Percentiles rank a stretch among this genome's conserved stretches.
Evolutionary conservation across 2,113 vertebrate genomes (phyloP).

Genomic region (Perca schrenkii): DNA sequence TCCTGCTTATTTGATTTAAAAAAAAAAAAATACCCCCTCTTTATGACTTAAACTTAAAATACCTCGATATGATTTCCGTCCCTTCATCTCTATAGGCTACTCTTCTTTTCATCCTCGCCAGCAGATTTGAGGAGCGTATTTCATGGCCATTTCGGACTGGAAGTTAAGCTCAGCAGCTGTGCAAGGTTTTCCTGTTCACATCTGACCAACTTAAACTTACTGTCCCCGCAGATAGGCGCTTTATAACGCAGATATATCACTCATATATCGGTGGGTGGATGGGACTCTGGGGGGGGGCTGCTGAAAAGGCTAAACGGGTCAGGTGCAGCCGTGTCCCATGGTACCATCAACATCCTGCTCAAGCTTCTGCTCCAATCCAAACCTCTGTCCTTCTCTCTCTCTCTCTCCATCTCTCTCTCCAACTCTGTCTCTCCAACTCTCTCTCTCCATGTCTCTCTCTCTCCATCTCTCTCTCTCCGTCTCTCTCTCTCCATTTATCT

Average conservation of each 20-base stretch:
- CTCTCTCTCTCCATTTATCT: too few species aligned
- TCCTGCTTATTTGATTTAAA: slow-evolving; percentile 80
- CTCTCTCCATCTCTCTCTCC: too few species aligned
- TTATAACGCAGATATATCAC: slow-evolving; percentile 53
- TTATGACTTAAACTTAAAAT: slow-evolving; percentile 83
- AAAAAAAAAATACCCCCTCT: slow-evolving; percentile 12
- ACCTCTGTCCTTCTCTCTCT: too few species aligned
- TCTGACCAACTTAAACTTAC: slow-evolving; percentile 65
- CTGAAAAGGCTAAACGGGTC: slow-evolving; percentile 54
- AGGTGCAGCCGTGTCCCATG: slow-evolving; percentile 44
- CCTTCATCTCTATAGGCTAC: slow-evolving; percentile 66
- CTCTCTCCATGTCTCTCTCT: too few species aligned
- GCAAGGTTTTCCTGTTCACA: slow-evolving; percentile 58
- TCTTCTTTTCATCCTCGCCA: slow-evolving; percentile 74
- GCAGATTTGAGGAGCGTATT: slow-evolving; percentile 79
- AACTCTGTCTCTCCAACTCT: too few species aligned
- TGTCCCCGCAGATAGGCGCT: slow-evolving; percentile 42
- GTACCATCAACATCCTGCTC: slow-evolving; percentile 56
- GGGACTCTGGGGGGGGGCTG: slow-evolving; percentile 39
- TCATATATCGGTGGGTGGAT: slow-evolving; percentile 11
- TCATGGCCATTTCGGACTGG: slow-evolving; percentile 67
- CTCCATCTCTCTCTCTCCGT: too few species aligned
- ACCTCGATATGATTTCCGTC: slow-evolving; percentile 81
- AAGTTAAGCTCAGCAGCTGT: slow-evolving; percentile 73
- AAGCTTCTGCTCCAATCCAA: neutral